Evolutionary conservation across 1,140 invertebrate genomes (phyloP).

Genomic region (Ptiloglossa arizonensis): DNA sequence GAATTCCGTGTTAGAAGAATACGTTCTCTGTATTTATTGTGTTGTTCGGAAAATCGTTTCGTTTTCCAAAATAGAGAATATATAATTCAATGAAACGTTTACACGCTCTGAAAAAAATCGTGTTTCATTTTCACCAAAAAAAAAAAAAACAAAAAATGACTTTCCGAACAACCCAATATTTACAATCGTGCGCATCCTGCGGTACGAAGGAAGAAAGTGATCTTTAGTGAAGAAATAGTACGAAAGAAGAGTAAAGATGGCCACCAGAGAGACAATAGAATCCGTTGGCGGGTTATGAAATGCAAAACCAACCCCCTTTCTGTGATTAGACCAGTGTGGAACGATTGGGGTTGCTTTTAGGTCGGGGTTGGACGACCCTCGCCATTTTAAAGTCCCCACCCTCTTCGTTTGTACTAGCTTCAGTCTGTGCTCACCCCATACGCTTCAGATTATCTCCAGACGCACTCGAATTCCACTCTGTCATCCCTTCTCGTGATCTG

Average conservation of each 20-base stretch:
- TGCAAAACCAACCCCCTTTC: constrained; percentile 78
- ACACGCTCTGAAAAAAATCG: too few relatives aligned
- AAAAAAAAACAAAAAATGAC: too few relatives aligned
- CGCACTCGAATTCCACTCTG: constrained; percentile 61
- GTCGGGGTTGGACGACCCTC: constrained; percentile 53
- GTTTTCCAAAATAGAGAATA: too few relatives aligned
- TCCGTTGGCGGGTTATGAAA: constrained; percentile 54
- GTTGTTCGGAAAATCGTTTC: too few relatives aligned
- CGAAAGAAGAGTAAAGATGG: background rate
- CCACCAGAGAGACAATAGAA: constrained; percentile 23
- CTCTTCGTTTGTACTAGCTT: constrained; percentile 56
- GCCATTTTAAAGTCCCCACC: constrained; percentile 78
- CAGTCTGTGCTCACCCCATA: constrained; percentile 61
- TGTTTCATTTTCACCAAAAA: too few relatives aligned
- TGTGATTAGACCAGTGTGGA: constrained; percentile 77
- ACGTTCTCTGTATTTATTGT: too few relatives aligned
- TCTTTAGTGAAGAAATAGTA: too few relatives aligned
- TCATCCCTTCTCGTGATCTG: constrained; percentile 31
- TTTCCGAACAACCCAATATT: too few relatives aligned
- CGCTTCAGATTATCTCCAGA: constrained; percentile 71
- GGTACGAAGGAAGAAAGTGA: too few relatives aligned
- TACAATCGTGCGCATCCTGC: too few relatives aligned
- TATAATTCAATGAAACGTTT: too few relatives aligned
- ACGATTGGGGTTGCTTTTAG: constrained; percentile 72
- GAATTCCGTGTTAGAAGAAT: background rate